Base-by-base conservation (phyloP, 64 coral and sea anemone genomes). In the Dendronephthya gigantea region DNA sequence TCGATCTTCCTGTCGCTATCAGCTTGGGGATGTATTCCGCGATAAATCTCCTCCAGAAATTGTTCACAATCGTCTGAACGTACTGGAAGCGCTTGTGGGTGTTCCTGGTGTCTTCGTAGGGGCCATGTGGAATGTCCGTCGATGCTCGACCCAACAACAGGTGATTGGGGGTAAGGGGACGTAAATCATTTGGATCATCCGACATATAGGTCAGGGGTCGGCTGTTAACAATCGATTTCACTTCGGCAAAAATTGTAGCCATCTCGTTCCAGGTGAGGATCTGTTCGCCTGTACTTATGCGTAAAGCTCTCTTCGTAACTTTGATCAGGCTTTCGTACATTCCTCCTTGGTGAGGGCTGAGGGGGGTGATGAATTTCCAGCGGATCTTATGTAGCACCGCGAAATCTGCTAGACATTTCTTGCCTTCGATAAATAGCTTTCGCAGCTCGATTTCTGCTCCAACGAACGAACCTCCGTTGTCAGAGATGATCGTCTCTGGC, bases 31-130 rank as follows among this genome's bases (percentile, higher is more conserved):
- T 58, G 83, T 85, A 85, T 33, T 85, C 83, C 0, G 12, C 5
- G 31, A 85, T 85, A 38, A 85, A 85, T 85, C 49, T 27, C 62
- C 50, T 50, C 83, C 83, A 85, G 83, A 85, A 85, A 34, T 85
- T 19, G 23, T 85, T 49, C 5, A 36, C 49, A 35, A 85, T 30
- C 0, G 41, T 85, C 83, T 85, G 83, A 4, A 85, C 17, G 34
- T 50, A 85, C 83, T 51, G 83, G 31, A 85, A 31, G 23, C 48
- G 48, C 36, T 52, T 85, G 9, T 50, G 48, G n/a, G 82, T 0
- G 13, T 79, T 79, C 31, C 13, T 79, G 30, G 72, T 79, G 17
- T 79, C 72, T 79, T 79, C 72, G 36, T 79, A 79, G 13, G 72
- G 72, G 0, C 72, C 28, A 8, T 79, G 72, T 39, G 72, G 72